Percentiles rank a stretch among this genome's conserved stretches.
These are phyloP conservation scores for Mobula birostris DNA, from an alignment of 2,113 vertebrate genomes.

Conservation along the genomic window DNA sequence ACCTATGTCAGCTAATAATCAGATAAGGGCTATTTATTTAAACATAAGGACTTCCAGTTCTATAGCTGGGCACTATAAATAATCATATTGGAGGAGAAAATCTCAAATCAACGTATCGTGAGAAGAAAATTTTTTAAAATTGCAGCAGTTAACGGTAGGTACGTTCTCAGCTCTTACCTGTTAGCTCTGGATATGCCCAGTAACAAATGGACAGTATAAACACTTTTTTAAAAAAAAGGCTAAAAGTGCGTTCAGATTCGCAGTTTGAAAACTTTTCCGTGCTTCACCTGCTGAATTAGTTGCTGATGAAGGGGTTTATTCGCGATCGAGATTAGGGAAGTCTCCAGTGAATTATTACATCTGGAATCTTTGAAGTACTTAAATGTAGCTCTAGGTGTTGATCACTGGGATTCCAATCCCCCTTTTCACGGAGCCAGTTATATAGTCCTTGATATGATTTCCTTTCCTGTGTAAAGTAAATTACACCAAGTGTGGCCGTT, in stretches of 20 bases:
- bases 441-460: slow-evolving; percentile 41
- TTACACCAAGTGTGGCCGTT: slow-evolving; percentile 47
- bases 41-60: background rate
- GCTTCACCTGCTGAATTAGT: slow-evolving; percentile 9
- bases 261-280: background rate
- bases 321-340: slow-evolving; percentile 46
- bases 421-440: slow-evolving; percentile 44
- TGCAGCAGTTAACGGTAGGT: background rate
- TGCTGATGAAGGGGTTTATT: slow-evolving; percentile 18
- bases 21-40: background rate
- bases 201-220: background rate
- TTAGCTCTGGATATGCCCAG: background rate
- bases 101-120: background rate
- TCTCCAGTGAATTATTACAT: slow-evolving; percentile 46
- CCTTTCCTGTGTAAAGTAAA: slow-evolving; percentile 43
- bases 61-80: background rate
- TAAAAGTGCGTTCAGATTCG: background rate
- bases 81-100: background rate
- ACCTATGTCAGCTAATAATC: background rate
- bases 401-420: slow-evolving; percentile 41
- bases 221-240: background rate
- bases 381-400: slow-evolving; percentile 58
- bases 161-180: background rate
- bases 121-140: no score
- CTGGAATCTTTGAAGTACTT: slow-evolving; percentile 50